Percentiles rank a stretch among this genome's conserved stretches.
Evolutionary conservation across 2,888 invertebrate species (phyloP).

Genomic region (Alloplasta piceator): DNA sequence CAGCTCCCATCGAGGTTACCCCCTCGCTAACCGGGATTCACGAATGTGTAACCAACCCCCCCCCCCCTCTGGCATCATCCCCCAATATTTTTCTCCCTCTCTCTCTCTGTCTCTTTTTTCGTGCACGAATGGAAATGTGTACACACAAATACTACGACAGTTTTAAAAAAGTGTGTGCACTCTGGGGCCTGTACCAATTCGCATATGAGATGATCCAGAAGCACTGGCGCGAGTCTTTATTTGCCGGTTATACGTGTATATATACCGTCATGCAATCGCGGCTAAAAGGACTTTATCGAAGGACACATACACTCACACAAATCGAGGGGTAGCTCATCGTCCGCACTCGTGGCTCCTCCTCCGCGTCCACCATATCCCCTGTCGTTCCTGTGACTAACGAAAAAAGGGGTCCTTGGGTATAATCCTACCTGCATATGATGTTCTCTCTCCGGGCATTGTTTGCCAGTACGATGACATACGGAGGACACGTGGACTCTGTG

Average conservation of each 20-base stretch:
- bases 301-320: slow-evolving; percentile 48
- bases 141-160: slow-evolving; percentile 15
- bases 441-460: slow-evolving; percentile 77
- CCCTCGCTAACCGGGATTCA: slow-evolving; percentile 47
- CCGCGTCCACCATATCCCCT: too few relatives aligned
- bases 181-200: slow-evolving; percentile 35
- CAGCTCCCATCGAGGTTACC: slow-evolving; percentile 53
- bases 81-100: neutral
- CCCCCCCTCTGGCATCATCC: slow-evolving; percentile 62
- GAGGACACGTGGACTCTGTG: slow-evolving; percentile 64
- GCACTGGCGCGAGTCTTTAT: slow-evolving; percentile 19
- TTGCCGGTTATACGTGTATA: slow-evolving; percentile 36
- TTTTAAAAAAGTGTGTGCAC: slow-evolving; percentile 22
- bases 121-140: slow-evolving; percentile 6
- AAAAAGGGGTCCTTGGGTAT: slow-evolving; percentile 79
- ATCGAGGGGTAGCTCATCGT: slow-evolving; percentile 66
- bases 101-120: neutral
- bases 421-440: slow-evolving; percentile 83
- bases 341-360: slow-evolving; percentile 62
- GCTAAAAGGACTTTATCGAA: slow-evolving; percentile 72
- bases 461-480: slow-evolving; percentile 76
- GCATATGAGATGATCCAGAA: slow-evolving; percentile 9
- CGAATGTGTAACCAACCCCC: slow-evolving; percentile 70
- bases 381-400: slow-evolving; percentile 68
- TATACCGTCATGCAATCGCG: slow-evolving; percentile 64